Base-by-base conservation (phyloP, 1,140 invertebrate genomes). In the Palaemon carinicauda region DNA sequence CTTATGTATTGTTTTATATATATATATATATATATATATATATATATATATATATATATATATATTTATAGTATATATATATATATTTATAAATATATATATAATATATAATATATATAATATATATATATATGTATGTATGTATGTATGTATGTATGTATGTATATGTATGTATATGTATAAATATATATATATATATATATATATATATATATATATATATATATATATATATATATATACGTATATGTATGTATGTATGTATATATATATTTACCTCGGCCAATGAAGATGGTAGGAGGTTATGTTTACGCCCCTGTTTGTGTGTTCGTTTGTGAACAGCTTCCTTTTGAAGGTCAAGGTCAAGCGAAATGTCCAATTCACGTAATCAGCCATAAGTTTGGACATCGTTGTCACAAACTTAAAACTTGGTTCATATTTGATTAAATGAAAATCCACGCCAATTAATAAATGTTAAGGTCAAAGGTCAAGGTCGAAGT, bases 11-110 rank as follows among this genome's bases (percentile, higher is more conserved):
- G 15, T 3, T 69, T 14, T 27, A 0, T 69, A 27, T 0, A 4
- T 69, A 2, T 24, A 65, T 65, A 65, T 24, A 65, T 65, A 65
- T 24, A 65, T 65, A 65, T 24, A 65, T 65, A 65, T 15, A 65
- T 65, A 65, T 24, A 69, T 24, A 27, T 27, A 69, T 69, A 24
- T 69, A 69, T 24, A 69, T 27, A 69, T 69, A 69, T 69, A 69
- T 69, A 69, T 24, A 69, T 69, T n/a, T 69, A 69, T 69, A 69
- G n/a, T 69, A 69, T 69, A 69, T 69, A 69, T 69, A 69, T 69
- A 69, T 69, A 69, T 69, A 69, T 69, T n/a, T 69, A 69, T 69
- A 69, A n/a, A 69, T 69, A 69, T 69, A 27, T 27, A 69, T 69
- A 69, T n/a, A 65, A 69, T 69, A 69, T 69, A 69, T 69, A 69